Conservation (phyloP, 2,113 vertebrate species). For the Crypturellus undulatus region DNA sequence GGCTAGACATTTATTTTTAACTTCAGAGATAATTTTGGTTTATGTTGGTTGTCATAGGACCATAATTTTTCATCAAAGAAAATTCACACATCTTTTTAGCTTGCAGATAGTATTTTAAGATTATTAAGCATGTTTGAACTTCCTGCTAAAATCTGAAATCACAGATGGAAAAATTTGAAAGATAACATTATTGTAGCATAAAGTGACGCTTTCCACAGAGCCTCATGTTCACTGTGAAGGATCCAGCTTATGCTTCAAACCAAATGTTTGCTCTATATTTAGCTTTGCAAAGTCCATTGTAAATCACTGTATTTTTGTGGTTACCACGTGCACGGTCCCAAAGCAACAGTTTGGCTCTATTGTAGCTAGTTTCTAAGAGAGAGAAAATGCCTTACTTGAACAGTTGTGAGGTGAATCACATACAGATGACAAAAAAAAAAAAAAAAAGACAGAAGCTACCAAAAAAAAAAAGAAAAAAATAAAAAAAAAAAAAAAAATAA, state of each 20-base stretch:
- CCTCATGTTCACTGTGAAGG: not conserved
- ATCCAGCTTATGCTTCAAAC: not conserved
- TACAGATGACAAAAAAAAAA: not conserved
- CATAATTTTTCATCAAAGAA: not conserved
- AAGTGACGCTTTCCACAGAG: not conserved
- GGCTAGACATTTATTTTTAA: slow-evolving; percentile 23
- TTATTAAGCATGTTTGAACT: not conserved
- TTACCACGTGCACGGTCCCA: not conserved
- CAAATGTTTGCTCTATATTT: slow-evolving; percentile 12
- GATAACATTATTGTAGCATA: not conserved
- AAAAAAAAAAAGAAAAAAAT: not conserved
- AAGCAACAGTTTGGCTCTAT: not conserved
- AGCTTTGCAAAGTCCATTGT: not conserved
- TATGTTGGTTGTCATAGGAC: not conserved
- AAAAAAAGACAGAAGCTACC: no score
- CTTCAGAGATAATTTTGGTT: not conserved
- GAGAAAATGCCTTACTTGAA: not conserved
- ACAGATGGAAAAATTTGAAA: slow-evolving; percentile 6
- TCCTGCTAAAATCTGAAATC: not conserved
- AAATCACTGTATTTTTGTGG: not conserved
- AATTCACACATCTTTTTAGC: not conserved
- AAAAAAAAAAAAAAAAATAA: not conserved
- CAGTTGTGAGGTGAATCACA: fast-evolving
- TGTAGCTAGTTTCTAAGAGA: fast-evolving
- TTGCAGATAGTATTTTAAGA: not conserved